phyloP scores from a whole-genome alignment of 2,113 vertebrate species.

The Morone chrysops region DNA sequence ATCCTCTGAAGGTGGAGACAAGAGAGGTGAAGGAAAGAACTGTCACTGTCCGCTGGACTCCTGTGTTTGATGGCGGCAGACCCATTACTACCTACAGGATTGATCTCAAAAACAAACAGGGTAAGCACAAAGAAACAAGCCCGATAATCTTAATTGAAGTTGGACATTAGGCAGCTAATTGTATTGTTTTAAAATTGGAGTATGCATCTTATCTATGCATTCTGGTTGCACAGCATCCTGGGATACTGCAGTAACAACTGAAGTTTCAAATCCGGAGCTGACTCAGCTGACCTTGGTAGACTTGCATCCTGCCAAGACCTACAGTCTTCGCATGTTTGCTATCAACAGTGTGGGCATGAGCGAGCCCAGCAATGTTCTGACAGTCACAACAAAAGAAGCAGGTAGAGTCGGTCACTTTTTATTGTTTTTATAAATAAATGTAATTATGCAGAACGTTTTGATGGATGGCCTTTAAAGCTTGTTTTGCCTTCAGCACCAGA shows the following conservation, averaged over 20 bases:
- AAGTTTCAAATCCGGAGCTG: constrained; percentile 40
- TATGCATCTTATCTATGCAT: not conserved
- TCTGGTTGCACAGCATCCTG: constrained; percentile 62
- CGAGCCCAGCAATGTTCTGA: constrained; percentile 71
- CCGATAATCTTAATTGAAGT: not conserved
- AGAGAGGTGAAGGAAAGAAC: constrained; percentile 68
- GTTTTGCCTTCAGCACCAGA: constrained; percentile 65
- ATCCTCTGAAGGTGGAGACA: constrained; percentile 55
- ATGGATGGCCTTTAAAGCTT: not conserved
- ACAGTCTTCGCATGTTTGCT: constrained; percentile 73
- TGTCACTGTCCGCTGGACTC: constrained; percentile 67
- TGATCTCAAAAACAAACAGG: constrained; percentile 65
- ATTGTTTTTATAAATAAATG: not conserved
- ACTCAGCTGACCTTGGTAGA: constrained; percentile 70
- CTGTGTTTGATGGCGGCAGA: constrained; percentile 66
- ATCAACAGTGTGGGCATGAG: constrained; percentile 70
- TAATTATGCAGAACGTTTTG: not conserved
- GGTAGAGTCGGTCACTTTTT: constrained; percentile 41
- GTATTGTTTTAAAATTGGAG: not conserved
- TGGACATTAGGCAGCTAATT: not conserved
- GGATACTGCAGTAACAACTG: constrained; percentile 48
- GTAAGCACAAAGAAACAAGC: constrained; percentile 39
- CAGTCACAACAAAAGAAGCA: constrained; percentile 74
- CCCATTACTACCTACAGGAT: constrained; percentile 65
- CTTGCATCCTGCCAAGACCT: constrained; percentile 68